Evolutionary conservation across 2,888 invertebrate genomes (phyloP), one percentile per base, ranked within the genome.

Genomic region (Trissolcus japonicus): DNA sequence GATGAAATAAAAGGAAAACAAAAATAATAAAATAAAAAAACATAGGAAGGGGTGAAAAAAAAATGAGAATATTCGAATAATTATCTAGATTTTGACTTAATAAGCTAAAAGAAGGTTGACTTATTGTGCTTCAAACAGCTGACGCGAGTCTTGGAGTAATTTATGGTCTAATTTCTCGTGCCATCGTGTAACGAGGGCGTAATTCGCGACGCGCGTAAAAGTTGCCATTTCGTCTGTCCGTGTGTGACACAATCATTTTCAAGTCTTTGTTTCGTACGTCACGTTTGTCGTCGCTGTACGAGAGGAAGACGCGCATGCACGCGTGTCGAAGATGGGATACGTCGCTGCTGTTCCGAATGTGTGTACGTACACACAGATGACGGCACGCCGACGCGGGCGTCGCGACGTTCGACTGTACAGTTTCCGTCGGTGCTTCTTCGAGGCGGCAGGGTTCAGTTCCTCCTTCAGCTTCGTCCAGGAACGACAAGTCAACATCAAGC

Each of bases 361-460:
- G 74, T 61, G 76, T 79, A 71, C 69, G 78, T 76, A 69, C 81
- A 81, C 80, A 81, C 66, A 48, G 66, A 72, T 67, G 82, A 84
- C 81, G 80, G 83, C 83, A 86, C 85, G 87, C 86, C 84, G 85
- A 87, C 87, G 86, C 86, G 85, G 83, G 82, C 87, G 86, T 86
- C 87, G 87, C 86, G 86, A 87, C 87, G 87, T 86, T 87, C 87
- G 84, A 86, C 86, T 84, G 86, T 85, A 86, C 88, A 88, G 88
- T 88, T 87, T 87, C 82, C 86, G 86, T 86, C 84, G 86, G 86
- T 86, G 86, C 84, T 86, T 86, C 84, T 83, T 86, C 85, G 86
- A 87, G 86, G 85, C 85, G 86, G 85, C 82, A 85, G 85, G 82
- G 81, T 83, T 83, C 83, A 81, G 80, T 83, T 84, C 84, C 84